Evolutionary conservation across 35 echinoderm and acorn worm genomes (phyloP).

Genomic region (Apostichopus parvimensis): DNA sequence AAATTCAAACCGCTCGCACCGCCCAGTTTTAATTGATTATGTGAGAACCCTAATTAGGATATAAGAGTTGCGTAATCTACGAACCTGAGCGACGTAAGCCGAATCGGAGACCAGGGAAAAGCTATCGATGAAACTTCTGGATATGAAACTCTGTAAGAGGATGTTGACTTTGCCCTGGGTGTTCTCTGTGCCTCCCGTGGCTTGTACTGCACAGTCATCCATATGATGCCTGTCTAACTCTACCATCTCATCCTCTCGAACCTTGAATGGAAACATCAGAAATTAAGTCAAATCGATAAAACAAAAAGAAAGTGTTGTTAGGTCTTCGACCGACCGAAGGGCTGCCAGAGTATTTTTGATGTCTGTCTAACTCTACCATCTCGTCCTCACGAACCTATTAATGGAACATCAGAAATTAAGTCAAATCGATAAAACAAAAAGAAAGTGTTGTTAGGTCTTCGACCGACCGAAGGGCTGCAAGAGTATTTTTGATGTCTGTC

Average conservation of each 20-base stretch:
- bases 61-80: neutral
- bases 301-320: neutral
- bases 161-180: conserved; percentile 90
- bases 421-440: neutral
- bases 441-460: neutral
- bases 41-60: no score
- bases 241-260: conserved; percentile 89
- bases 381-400: conserved; percentile 30
- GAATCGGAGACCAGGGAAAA: conserved; percentile 95
- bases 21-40: no score
- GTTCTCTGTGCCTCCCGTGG: conserved; percentile 88
- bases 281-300: neutral
- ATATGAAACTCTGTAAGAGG: conserved; percentile 84
- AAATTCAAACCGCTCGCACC: no score
- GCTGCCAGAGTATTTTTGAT: neutral
- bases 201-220: conserved; percentile 86
- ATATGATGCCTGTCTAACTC: conserved; percentile 79
- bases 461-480: no score
- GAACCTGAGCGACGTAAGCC: conserved; percentile 91
- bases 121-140: conserved; percentile 76
- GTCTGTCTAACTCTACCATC: conserved; percentile 76
- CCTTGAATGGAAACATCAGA: conserved; percentile 32
- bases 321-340: no score
- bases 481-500: conserved; percentile 55
- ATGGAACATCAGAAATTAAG: neutral